A percentile compares a stretch with the other conserved stretches of the same genome.
phyloP scores from a whole-genome alignment of 2,888 invertebrate species.

The Abscondita cerata region DNA sequence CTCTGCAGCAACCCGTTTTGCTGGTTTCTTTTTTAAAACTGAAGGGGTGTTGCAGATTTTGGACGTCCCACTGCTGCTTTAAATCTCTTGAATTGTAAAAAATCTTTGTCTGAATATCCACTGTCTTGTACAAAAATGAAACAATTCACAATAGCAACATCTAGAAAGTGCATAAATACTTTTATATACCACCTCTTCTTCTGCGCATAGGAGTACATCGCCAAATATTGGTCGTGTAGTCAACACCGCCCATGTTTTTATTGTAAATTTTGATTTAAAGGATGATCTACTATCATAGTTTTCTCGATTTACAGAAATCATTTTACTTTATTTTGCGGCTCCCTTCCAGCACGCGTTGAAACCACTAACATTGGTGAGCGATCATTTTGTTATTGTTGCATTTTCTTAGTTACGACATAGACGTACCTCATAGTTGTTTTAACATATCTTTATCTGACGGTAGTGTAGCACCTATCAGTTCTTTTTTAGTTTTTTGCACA shows the following conservation, averaged over 20 bases:
- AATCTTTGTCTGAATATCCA: background rate
- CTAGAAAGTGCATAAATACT: background rate
- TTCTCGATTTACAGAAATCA: background rate
- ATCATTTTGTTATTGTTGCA: background rate
- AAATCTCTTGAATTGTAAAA: too few species aligned
- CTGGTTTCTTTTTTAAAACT: background rate
- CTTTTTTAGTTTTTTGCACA: too few species aligned
- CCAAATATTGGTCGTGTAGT: background rate
- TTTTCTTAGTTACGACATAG: background rate
- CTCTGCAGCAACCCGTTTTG: too few species aligned
- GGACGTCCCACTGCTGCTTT: too few species aligned
- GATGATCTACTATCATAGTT: background rate
- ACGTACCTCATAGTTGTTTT: background rate
- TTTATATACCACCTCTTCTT: too few species aligned
- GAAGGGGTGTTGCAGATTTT: too few species aligned
- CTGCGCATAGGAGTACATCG: background rate
- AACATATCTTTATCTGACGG: background rate
- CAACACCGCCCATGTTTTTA: conserved; percentile 2
- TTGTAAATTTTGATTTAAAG: background rate
- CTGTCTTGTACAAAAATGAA: background rate
- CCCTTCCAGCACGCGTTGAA: background rate
- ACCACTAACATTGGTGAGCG: background rate
- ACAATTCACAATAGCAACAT: background rate
- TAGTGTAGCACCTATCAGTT: too few species aligned
- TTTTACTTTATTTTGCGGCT: background rate